These are phyloP conservation scores for Epizoanthus stellaris DNA, from an alignment of 92 coral and sea anemone genomes.

Conservation along the genomic window DNA sequence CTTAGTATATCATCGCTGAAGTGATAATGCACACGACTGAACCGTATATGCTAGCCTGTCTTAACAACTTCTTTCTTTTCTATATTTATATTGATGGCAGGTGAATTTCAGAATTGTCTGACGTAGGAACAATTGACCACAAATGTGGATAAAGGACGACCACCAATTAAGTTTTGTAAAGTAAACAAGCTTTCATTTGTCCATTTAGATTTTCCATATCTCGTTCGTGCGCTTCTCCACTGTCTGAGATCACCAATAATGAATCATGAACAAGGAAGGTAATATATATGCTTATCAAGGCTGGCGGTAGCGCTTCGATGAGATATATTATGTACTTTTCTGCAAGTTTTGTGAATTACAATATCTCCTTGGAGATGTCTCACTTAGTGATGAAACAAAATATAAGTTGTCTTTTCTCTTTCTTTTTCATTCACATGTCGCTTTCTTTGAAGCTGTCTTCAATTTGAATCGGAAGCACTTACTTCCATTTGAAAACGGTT, in stretches of 20 bases:
- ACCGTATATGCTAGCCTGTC: background rate
- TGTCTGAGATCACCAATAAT: background rate
- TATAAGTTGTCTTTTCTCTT: background rate
- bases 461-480: background rate
- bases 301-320: background rate
- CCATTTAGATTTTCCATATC: background rate
- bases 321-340: background rate
- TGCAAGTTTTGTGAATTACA: background rate
- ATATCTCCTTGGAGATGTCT: constrained; percentile 1
- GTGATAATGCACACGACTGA: background rate
- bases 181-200: background rate
- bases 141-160: background rate
- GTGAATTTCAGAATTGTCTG: constrained; percentile 9
- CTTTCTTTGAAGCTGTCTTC: background rate
- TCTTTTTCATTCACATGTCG: background rate
- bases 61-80: background rate
- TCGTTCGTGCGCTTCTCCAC: background rate
- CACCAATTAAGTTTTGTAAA: background rate
- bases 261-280: background rate
- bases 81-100: background rate
- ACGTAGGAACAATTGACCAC: background rate
- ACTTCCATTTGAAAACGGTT: background rate
- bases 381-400: background rate
- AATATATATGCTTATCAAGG: background rate
- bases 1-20: background rate